A percentile compares a stretch with the other conserved stretches of the same genome.
Conservation (phyloP, 2,888 invertebrate species). For the Acleris holmiana region DNA sequence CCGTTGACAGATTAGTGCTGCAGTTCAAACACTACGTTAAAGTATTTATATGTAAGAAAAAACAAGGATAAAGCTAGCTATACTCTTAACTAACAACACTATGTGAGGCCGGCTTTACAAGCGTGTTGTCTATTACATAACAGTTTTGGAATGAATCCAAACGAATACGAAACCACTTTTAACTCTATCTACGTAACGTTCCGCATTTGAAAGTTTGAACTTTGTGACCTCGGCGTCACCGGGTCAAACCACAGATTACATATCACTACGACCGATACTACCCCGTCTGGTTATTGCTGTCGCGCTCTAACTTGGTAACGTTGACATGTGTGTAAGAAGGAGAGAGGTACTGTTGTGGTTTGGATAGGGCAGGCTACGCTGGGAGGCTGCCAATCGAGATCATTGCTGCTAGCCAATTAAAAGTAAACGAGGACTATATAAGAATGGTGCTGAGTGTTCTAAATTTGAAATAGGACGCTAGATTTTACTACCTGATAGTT, state of each 20-base stretch:
- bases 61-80: background rate
- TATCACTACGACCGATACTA: constrained; percentile 15
- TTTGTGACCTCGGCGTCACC: constrained; percentile 37
- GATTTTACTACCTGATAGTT: constrained; percentile 8
- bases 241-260: constrained; percentile 36
- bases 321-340: constrained; percentile 6
- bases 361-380: constrained; percentile 27
- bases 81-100: background rate
- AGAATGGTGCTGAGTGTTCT: constrained; percentile 39
- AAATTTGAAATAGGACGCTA: constrained; percentile 26
- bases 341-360: background rate
- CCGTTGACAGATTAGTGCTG: too few species aligned
- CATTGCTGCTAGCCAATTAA: constrained; percentile 48
- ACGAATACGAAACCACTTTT: constrained; percentile 37
- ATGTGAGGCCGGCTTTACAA: constrained; percentile 2
- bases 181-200: constrained; percentile 35
- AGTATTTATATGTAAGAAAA: too few species aligned
- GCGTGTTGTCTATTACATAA: constrained; percentile 30
- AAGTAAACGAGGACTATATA: constrained; percentile 39
- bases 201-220: constrained; percentile 44
- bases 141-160: constrained; percentile 49
- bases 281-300: constrained; percentile 6
- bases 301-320: constrained; percentile 6
- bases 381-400: constrained; percentile 51
- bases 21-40: too few species aligned